Base-by-base conservation (phyloP, 2,888 invertebrate species). In the Pyrgus malvae region DNA sequence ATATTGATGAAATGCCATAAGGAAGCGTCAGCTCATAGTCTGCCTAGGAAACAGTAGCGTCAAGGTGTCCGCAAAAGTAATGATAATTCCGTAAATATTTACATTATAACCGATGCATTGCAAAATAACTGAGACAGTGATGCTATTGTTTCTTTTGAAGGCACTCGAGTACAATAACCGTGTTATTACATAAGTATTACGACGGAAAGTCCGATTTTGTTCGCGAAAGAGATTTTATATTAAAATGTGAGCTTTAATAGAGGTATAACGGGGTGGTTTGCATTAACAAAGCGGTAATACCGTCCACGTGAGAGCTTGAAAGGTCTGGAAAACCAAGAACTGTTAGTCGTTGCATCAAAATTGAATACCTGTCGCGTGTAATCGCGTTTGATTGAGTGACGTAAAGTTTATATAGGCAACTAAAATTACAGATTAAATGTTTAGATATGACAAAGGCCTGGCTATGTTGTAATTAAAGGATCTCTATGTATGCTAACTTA, bases 101-200 rank as follows among this genome's bases (percentile, higher is more conserved):
- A 56, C 55, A 61, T 57, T 58, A 57, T 59, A 27, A 41, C 57
- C 60, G 41, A 57, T 73, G 80, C 78, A 57, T 72, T 71, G 83
- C 81, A 77, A 81, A 74, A 58, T 68, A 37, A 37, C 58, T 62
- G 57, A 69, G 63, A 50, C 60, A 64, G 75, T 76, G 64, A 71
- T 76, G 82, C 81, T 78, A 82, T 78, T 79, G 76, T 70, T 72
- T 71, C 63, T 14, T 33, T 33, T n/a, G 49, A 56, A 46, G 44
- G 44, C 23, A 37, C 19, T 40, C 19, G 44, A 49, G 50, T 46
- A 40, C 46, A 46, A 46, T 14, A 27, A 12, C n/a, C 9, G 7
- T 23, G 9, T 5, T 27, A 48, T 19, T 27, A 38, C 25, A 40
- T 42, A 35, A 21, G 27, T 23, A 27, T 46, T 40, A 37, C 21